These are phyloP conservation scores for Drosophila antonietae DNA, from an alignment of 2,888 invertebrate genomes.

Conservation along the genomic window DNA sequence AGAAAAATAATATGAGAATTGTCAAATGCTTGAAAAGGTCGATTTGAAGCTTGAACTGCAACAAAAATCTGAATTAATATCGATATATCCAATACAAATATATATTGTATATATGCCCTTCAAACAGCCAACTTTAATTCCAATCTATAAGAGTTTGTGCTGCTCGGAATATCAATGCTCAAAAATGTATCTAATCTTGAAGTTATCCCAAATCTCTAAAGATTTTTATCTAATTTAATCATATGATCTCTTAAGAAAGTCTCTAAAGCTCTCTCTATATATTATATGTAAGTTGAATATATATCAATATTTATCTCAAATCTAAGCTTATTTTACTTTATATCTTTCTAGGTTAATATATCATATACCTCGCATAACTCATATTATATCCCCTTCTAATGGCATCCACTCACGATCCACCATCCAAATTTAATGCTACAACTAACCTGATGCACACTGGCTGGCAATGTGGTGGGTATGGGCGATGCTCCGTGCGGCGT, in stretches of 20 bases:
- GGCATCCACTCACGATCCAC: background rate
- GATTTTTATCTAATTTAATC: too few species aligned
- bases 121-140: background rate
- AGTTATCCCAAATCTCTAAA: too few species aligned
- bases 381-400: background rate
- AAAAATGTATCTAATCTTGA: too few species aligned
- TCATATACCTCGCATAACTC: too few species aligned
- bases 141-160: background rate
- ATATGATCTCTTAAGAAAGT: too few species aligned
- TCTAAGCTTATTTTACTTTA: too few species aligned
- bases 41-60: background rate
- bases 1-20: background rate
- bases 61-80: background rate
- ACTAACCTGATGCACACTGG: slow-evolving; percentile 84
- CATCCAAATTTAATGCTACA: background rate
- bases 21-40: background rate
- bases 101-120: background rate
- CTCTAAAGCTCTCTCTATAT: too few species aligned
- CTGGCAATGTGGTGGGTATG: slow-evolving; percentile 83
- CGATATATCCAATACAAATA: background rate
- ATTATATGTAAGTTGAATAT: too few species aligned
- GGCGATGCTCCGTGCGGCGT: slow-evolving; percentile 86
- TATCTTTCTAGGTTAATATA: background rate
- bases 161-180: background rate
- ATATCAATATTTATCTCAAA: too few species aligned